Percentiles rank a stretch among this genome's conserved stretches.
Evolutionary conservation across 53 echinoderm and acorn worm species (phyloP).

Genomic region (Patiria pectinifera): DNA sequence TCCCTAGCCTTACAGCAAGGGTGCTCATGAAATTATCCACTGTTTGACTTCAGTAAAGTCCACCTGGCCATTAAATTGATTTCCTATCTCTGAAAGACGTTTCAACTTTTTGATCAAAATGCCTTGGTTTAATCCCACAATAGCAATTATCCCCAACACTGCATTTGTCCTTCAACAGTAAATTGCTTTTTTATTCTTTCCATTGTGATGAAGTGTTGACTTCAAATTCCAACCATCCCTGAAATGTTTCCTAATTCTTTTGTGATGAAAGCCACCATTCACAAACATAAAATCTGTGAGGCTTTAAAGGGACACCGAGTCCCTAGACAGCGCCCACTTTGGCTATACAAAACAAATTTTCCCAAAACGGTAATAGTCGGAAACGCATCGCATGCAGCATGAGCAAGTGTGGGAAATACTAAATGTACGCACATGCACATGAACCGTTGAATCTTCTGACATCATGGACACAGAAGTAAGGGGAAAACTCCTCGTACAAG

Average conservation of each 20-base stretch:
- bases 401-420: too few species aligned
- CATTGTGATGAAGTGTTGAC: background rate
- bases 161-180: conserved; percentile 8
- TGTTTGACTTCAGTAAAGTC: background rate
- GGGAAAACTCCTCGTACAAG: too few species aligned
- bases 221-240: conserved; percentile 31
- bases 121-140: conserved; percentile 34
- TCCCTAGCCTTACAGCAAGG: background rate
- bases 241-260: conserved; percentile 1
- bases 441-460: too few species aligned
- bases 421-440: too few species aligned
- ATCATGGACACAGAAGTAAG: too few species aligned
- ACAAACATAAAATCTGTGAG: background rate
- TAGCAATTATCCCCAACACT: background rate
- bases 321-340: background rate
- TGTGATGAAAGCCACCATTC: background rate
- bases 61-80: conserved; percentile 14
- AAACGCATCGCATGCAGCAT: too few species aligned
- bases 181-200: conserved; percentile 15
- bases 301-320: background rate
- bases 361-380: too few species aligned
- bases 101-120: background rate
- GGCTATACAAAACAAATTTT: too few species aligned
- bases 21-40: background rate
- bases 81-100: background rate